These are phyloP conservation scores for Tricholauxania praeusta DNA, from an alignment of 2,888 invertebrate genomes.

Conservation along the genomic window DNA sequence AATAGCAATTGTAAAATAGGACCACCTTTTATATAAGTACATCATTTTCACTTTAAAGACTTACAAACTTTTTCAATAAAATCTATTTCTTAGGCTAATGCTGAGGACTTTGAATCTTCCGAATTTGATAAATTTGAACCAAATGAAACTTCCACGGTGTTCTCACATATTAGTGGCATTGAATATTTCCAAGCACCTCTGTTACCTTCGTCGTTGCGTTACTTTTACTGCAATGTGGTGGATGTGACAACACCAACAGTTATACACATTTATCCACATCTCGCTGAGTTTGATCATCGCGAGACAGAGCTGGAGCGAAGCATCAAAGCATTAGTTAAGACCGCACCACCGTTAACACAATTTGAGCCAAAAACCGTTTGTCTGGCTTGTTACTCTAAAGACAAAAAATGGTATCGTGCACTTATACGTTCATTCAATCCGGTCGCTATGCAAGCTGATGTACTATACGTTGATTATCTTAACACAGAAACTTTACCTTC, in stretches of 20 bases:
- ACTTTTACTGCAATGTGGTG: conserved; percentile 58
- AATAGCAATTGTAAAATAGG: no score
- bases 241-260: conserved; percentile 55
- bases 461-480: conserved; percentile 83
- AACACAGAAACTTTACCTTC: conserved; percentile 72
- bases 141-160: conserved; percentile 58
- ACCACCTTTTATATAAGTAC: no score
- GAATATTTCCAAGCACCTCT: conserved; percentile 54
- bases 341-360: conserved; percentile 68
- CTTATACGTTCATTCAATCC: conserved; percentile 71
- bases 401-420: conserved; percentile 80
- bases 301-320: conserved; percentile 70
- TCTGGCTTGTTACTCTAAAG: conserved; percentile 73
- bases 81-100: not conserved
- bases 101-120: conserved; percentile 44
- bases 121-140: conserved; percentile 56
- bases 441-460: conserved; percentile 69
- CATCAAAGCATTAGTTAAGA: conserved; percentile 68
- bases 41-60: not conserved
- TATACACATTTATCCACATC: conserved; percentile 58
- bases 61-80: not conserved
- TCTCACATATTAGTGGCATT: conserved; percentile 54
- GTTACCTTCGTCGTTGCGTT: conserved; percentile 54
- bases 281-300: conserved; percentile 64
- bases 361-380: conserved; percentile 69